Percentiles rank a stretch among this genome's conserved stretches.
These are phyloP conservation scores for Sinotaia quadrata DNA, from an alignment of 2,888 invertebrate genomes.

Conservation along the genomic window DNA sequence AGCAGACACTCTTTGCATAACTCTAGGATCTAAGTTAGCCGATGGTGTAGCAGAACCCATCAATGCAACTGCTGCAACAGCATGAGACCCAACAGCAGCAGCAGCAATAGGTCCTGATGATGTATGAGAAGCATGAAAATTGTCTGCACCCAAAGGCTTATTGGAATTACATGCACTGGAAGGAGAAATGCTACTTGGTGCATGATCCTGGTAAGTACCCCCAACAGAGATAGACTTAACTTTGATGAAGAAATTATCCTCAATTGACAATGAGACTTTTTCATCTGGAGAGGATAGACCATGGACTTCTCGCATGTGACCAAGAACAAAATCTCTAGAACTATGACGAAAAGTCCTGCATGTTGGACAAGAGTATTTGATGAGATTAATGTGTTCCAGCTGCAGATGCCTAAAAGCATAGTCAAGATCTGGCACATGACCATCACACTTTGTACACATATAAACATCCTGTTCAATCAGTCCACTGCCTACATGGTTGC, in stretches of 20 bases:
- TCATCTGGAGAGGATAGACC: constrained; percentile 38
- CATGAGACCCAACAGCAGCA: neutral
- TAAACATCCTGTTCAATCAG: constrained; percentile 60
- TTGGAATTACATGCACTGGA: neutral
- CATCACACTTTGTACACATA: constrained; percentile 60
- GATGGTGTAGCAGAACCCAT: neutral
- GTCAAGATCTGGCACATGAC: constrained; percentile 56
- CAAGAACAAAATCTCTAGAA: constrained; percentile 46
- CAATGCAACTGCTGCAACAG: neutral
- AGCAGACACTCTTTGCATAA: too few relatives aligned
- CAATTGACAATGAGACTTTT: constrained; percentile 52
- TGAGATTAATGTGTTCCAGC: constrained; percentile 48
- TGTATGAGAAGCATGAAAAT: too few relatives aligned
- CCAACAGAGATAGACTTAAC: constrained; percentile 41
- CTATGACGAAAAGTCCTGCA: constrained; percentile 52
- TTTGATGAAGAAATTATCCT: constrained; percentile 51
- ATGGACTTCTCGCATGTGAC: constrained; percentile 46
- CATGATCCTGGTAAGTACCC: constrained; percentile 26
- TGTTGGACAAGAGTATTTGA: constrained; percentile 43
- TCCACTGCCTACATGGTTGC: constrained; percentile 46
- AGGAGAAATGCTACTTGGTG: neutral
- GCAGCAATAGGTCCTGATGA: neutral
- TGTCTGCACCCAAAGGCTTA: too few relatives aligned
- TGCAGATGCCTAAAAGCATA: constrained; percentile 58
- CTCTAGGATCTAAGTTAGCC: too few relatives aligned